Conservation (phyloP, 2,113 vertebrate genomes). For the Poeciliopsis prolifica region DNA sequence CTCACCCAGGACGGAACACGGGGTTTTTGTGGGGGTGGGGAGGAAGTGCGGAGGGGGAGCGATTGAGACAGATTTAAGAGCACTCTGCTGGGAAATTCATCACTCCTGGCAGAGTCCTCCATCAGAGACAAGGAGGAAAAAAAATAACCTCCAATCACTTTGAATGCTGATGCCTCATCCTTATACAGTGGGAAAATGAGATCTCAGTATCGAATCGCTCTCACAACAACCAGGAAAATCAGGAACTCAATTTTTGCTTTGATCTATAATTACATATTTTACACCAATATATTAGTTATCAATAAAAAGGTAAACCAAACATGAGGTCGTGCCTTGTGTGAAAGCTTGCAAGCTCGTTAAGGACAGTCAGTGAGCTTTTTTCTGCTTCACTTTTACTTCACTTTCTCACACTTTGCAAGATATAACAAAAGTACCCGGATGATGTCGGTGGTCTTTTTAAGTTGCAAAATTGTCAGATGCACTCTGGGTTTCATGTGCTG, state of each 20-base stretch:
- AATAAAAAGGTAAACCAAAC: too few species aligned
- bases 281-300: neutral
- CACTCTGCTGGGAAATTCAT: conserved; percentile 33
- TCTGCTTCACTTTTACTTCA: too few species aligned
- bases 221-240: neutral
- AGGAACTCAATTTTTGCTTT: neutral
- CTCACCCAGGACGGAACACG: conserved; percentile 27
- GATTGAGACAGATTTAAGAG: conserved; percentile 47
- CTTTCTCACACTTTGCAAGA: too few species aligned
- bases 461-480: too few species aligned
- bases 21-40: too few species aligned
- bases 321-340: too few species aligned
- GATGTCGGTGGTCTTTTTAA: too few species aligned
- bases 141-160: conserved; percentile 5
- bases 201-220: neutral
- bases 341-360: too few species aligned
- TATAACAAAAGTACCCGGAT: too few species aligned
- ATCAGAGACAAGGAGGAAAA: conserved; percentile 17
- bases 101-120: conserved; percentile 26
- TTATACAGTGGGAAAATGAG: conserved; percentile 1
- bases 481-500: too few species aligned
- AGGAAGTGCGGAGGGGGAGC: conserved; percentile 1
- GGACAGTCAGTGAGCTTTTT: too few species aligned
- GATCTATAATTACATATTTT: neutral
- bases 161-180: conserved; percentile 18